Base-by-base conservation (phyloP, 1,140 invertebrate genomes). In the Kradibia gibbosae region DNA sequence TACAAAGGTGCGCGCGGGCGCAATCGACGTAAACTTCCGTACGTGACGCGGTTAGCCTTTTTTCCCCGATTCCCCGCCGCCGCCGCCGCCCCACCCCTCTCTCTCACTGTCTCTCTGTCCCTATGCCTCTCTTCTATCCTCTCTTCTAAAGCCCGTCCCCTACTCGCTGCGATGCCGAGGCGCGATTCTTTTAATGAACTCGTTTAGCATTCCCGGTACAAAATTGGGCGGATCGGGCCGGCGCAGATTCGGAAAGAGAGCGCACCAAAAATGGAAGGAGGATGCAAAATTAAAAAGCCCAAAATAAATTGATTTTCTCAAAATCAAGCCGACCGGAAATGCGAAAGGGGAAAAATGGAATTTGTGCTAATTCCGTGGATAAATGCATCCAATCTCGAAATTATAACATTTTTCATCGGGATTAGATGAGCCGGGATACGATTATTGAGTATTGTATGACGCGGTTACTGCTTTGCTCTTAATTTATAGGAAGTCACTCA, bases 131-230 rank as follows among this genome's bases (percentile, higher is more conserved):
- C n/a, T n/a, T n/a, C n/a, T n/a, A n/a, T n/a, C n/a, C n/a, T n/a
- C n/a, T n/a, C n/a, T n/a, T n/a, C n/a, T n/a, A n/a, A n/a, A n/a
- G n/a, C n/a, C n/a, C n/a, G n/a, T n/a, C n/a, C n/a, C n/a, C n/a
- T n/a, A n/a, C n/a, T 10, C 4, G 39, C 3, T 10, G 36, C 57
- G 45, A 65, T 5, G 20, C 10, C 20, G 17, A 65, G n/a, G n/a
- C 45, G 57, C 70, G 71, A 78, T 78, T 78, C 81, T 74, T 79
- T 79, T 74, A 79, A 82, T 79, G 76, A 82, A 82, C 70, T 82
- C 60, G 81, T 82, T 82, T 82, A 73, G 57, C 75, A 39, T 31
- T 20, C 31, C 8, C 13, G 28, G 28, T 45, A 73, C 13, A 36
- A 76, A 81, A 76, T 81, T 81, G 71, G 57, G 31, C 36, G 39